Evolutionary conservation across 2,797 vertebrate genomes (phyloP), one percentile per base, ranked within the genome.

Genomic region (Nannoperca australis): DNA sequence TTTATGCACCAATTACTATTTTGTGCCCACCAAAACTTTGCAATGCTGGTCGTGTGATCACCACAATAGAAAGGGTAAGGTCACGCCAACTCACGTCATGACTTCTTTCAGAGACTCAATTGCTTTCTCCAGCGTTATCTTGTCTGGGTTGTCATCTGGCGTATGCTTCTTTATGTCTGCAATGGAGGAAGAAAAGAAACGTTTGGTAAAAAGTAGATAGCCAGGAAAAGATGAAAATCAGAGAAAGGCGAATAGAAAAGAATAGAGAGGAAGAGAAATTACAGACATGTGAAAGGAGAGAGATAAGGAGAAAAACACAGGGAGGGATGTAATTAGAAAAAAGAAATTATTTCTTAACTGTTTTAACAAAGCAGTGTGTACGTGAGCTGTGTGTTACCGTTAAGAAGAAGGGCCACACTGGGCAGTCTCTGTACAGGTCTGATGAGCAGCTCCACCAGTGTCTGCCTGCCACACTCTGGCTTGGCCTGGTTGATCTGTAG

Each of bases 151-250:
- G 85, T 98, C 97, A 83, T 99, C 97, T 24, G 96, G 87, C 10
- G 98, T 99, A 66, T 99, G 98, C 81, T 99, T 99, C 94, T 96
- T 99, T 88, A 99, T 97, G 89, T 99, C 98, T 99, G 87, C 17
- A 76, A 65, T 0, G 7, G 20, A 9, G 34, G 15, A 76, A 64
- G 38, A 64, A 65, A 55, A 50, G 36, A 17, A 67, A 63, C 18
- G 34, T 76, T 81, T 54, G 7, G 7, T 49, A 18, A 54, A 36
- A 50, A n/a, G 51, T 0, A 61, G 45, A 65, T 7, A 11, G 54
- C 40, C 11, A 4, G 9, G 32, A 49, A 10, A 32, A 73, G 58
- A 79, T 36, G 18, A 76, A 85, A 78, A 78, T 30, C 40, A 5
- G 27, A 61, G 17, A 54, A 44, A 85, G 10, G 14, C 0, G 32